Evolutionary conservation across 2,113 vertebrate genomes (phyloP).

Genomic region (Leptocoma aspasia): DNA sequence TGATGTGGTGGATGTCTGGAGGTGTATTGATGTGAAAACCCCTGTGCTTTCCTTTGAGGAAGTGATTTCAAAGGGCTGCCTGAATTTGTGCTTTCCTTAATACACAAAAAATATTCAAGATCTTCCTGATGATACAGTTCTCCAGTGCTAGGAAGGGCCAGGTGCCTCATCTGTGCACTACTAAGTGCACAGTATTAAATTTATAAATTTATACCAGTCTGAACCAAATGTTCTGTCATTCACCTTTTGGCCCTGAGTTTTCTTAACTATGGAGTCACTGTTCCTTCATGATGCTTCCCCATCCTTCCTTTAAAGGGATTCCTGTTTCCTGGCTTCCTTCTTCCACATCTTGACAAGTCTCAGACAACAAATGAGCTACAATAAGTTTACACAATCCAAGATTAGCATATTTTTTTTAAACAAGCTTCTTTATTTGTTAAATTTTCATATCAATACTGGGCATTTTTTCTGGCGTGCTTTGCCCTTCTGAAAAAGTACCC

Average conservation of each 20-base stretch:
- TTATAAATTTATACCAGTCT: neutral
- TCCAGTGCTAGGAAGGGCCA: neutral
- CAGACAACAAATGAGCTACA: neutral
- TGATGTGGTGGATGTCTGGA: neutral
- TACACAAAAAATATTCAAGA: neutral
- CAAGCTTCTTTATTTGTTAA: neutral
- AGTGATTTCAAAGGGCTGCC: neutral
- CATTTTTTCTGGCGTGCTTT: accelerated
- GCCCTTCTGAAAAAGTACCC: neutral
- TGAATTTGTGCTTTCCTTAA: neutral
- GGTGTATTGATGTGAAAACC: neutral
- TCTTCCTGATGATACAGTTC: neutral
- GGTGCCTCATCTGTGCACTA: neutral
- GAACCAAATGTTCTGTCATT: neutral
- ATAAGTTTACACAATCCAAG: neutral
- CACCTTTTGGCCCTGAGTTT: neutral
- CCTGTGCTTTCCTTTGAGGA: neutral
- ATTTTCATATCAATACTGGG: neutral
- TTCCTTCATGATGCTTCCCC: neutral
- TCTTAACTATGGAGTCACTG: neutral
- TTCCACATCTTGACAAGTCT: neutral
- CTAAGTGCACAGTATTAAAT: neutral
- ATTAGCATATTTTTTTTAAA: neutral
- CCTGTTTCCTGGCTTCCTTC: neutral
- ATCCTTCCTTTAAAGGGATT: neutral